Base-by-base conservation (phyloP, 2,113 vertebrate genomes). In the Lophius piscatorius region DNA sequence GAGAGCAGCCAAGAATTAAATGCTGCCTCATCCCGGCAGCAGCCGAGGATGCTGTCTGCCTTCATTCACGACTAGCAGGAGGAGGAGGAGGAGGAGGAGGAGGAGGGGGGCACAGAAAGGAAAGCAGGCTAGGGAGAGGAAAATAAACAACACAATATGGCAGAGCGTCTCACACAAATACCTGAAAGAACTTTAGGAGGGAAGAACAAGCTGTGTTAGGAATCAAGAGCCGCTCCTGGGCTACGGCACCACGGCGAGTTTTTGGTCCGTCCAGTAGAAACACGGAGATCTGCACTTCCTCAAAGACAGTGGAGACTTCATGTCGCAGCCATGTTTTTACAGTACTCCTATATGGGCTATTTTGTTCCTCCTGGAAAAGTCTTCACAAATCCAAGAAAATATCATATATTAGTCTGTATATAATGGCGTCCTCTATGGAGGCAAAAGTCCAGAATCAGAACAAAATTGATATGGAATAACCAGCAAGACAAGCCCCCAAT, bases 1-100 rank as follows among this genome's bases (percentile, higher is more conserved):
- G 88, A 91, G 84, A 69, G 79, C 81, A 83, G 88, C 90, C 90
- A 91, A 91, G 89, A 88, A 90, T 87, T 82, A 92, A 91, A 86
- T 88, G 86, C 88, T 88, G 86, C 85, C 78, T 90, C 85, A 87
- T 90, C 83, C 87, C 88, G 88, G 84, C 87, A 87, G 81, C 78
- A 71, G 72, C 79, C 57, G 78, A 78, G 70, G 76, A 85, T 85
- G 78, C 82, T 86, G 84, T 90, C 87, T 91, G 85, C 72, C 74
- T 86, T 78, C 81, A 82, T 87, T 91, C 89, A 89, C 72, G 65
- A 81, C 50, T 33, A 85, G 74, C 56, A 35, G 65, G 75, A 80
- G 80, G n/a, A n/a, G n/a, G n/a, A n/a, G n/a, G n/a, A n/a, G n/a
- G n/a, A n/a, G n/a, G n/a, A 78, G 73, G 70, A 59, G 64, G 75